Evolutionary conservation across 2,888 invertebrate species (phyloP).

Genomic region (Elysia crispata): DNA sequence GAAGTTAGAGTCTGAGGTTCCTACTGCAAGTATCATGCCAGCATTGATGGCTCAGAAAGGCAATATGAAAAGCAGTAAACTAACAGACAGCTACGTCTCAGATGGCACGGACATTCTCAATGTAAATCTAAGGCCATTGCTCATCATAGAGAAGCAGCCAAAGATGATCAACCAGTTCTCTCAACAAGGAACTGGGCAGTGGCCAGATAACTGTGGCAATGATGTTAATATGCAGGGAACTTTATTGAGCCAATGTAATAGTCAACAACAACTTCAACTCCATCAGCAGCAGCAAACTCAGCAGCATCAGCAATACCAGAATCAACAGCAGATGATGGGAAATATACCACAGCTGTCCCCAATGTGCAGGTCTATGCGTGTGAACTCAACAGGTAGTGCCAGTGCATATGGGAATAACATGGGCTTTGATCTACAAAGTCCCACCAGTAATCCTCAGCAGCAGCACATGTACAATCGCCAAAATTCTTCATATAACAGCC

Average conservation of each 20-base stretch:
- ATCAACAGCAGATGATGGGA: constrained; percentile 17
- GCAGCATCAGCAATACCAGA: constrained; percentile 25
- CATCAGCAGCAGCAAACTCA: not conserved
- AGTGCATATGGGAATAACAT: constrained; percentile 20
- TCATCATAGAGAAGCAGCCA: too few relatives aligned
- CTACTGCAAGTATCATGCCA: constrained; percentile 11
- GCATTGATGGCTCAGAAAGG: constrained; percentile 32
- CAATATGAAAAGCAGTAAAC: constrained; percentile 36
- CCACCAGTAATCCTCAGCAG: not conserved
- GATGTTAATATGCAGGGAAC: not conserved
- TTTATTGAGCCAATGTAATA: not conserved
- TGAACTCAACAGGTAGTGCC: not conserved
- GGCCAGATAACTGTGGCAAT: too few relatives aligned
- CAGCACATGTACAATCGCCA: constrained; percentile 33
- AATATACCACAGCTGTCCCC: constrained; percentile 10
- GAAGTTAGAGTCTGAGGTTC: constrained; percentile 35
- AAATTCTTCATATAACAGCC: constrained; percentile 20
- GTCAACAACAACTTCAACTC: not conserved
- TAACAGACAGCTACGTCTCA: constrained; percentile 40
- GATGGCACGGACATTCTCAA: constrained; percentile 43
- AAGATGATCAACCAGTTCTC: too few relatives aligned
- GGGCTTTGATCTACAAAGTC: not conserved
- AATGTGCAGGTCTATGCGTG: not conserved
- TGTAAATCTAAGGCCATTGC: not conserved
- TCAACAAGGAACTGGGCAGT: too few relatives aligned